Evolutionary conservation across 2,888 invertebrate genomes (phyloP).

Genomic region (Ischnura elegans): DNA sequence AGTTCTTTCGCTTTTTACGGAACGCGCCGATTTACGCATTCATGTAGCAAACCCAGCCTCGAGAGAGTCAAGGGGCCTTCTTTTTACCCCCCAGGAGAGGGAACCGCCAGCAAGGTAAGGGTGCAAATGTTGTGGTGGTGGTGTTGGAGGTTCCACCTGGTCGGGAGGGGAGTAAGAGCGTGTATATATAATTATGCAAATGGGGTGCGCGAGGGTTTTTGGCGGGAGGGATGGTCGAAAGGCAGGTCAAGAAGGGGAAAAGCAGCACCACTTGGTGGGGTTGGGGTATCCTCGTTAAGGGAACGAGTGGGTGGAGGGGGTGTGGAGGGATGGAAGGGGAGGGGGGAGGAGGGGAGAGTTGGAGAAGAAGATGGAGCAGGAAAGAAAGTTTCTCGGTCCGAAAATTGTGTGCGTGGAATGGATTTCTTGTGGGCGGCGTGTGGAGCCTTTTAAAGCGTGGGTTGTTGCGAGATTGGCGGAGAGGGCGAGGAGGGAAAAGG

Average conservation of each 20-base stretch:
- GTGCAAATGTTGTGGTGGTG: background rate
- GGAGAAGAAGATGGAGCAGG: background rate
- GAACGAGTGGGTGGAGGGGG: background rate
- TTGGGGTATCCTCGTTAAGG: background rate
- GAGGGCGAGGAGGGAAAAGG: background rate
- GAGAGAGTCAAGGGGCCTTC: background rate
- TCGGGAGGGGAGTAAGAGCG: background rate
- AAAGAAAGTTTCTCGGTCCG: background rate
- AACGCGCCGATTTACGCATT: background rate
- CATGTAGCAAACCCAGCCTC: background rate
- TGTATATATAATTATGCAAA: slow-evolving; percentile 59
- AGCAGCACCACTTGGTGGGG: background rate
- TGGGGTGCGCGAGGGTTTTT: background rate
- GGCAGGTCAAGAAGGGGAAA: background rate
- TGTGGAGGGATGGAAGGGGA: background rate
- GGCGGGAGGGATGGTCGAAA: background rate
- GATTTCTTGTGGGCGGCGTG: slow-evolving; percentile 34
- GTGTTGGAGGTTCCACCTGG: background rate
- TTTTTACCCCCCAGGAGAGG: background rate
- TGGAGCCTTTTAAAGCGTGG: background rate
- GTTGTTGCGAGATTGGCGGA: background rate
- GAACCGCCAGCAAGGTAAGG: background rate
- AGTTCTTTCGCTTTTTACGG: no score
- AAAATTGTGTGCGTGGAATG: background rate
- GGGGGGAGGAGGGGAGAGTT: background rate